phyloP scores from a whole-genome alignment of 2,888 invertebrate species.

The Volucella inflata region DNA sequence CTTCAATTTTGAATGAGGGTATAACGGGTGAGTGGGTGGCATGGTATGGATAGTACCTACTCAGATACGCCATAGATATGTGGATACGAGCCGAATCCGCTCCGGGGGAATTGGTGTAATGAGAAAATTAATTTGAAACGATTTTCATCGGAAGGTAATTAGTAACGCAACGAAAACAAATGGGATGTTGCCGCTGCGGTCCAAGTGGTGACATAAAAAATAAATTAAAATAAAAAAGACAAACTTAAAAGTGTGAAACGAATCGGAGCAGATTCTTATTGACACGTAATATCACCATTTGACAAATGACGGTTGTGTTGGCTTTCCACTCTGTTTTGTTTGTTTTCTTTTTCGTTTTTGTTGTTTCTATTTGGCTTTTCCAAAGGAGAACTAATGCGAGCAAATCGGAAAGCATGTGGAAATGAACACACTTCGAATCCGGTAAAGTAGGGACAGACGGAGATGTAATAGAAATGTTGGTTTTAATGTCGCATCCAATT shows the following conservation, averaged over 20 bases:
- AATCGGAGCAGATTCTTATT: constrained; percentile 21
- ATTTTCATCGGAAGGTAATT: constrained; percentile 73
- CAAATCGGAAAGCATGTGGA: neutral
- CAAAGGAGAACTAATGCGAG: constrained; percentile 12
- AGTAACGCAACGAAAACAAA: constrained; percentile 71
- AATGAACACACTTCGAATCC: neutral
- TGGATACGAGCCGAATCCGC: neutral
- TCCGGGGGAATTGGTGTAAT: constrained; percentile 48
- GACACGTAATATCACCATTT: constrained; percentile 29
- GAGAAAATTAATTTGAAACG: constrained; percentile 73
- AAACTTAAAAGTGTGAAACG: constrained; percentile 60
- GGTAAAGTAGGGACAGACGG: too few species aligned
- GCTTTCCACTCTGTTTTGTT: constrained; percentile 5
- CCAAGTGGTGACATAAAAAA: constrained; percentile 63
- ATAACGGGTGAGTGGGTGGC: neutral
- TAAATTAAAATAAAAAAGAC: too few species aligned
- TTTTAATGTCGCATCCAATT: constrained; percentile 5
- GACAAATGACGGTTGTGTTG: constrained; percentile 39
- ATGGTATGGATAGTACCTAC: neutral
- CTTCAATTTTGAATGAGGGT: too few species aligned
- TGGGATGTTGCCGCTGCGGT: constrained; percentile 47
- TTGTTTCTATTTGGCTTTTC: too few species aligned
- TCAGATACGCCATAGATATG: neutral
- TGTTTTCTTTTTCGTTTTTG: constrained; percentile 14
- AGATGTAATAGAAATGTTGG: constrained; percentile 7